These are phyloP conservation scores for Arnoldichthys spilopterus DNA, from an alignment of 2,797 vertebrate genomes.

Conservation along the genomic window DNA sequence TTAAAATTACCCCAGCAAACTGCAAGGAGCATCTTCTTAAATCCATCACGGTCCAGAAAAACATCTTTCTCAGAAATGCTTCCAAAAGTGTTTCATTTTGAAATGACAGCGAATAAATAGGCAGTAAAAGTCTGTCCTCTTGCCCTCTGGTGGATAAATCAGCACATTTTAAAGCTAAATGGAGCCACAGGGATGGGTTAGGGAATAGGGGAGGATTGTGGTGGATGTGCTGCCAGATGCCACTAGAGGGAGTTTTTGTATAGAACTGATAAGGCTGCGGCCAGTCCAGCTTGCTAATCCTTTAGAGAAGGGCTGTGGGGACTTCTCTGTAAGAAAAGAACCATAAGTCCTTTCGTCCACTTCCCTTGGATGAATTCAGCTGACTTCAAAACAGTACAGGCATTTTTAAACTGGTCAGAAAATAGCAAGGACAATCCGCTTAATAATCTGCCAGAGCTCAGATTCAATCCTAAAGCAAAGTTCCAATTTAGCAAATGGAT, in stretches of 20 bases:
- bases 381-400: conserved; percentile 24
- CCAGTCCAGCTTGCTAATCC: conserved; percentile 51
- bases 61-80: neutral
- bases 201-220: conserved; percentile 20
- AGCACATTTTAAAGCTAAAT: conserved; percentile 34
- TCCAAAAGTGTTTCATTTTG: neutral
- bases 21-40: neutral
- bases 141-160: conserved; percentile 32
- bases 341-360: conserved; percentile 14
- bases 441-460: neutral
- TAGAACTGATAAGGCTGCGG: conserved; percentile 47
- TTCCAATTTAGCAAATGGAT: conserved; percentile 4
- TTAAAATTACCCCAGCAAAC: conserved; percentile 9
- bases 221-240: conserved; percentile 51
- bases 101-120: neutral
- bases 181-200: conserved; percentile 20
- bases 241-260: conserved; percentile 65
- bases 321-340: conserved; percentile 38
- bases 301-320: conserved; percentile 24
- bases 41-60: conserved; percentile 11
- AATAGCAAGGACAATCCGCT: conserved; percentile 25
- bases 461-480: conserved; percentile 9
- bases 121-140: neutral
- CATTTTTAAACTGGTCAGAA: conserved; percentile 21
- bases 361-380: conserved; percentile 14